A percentile compares a stretch with the other conserved stretches of the same genome.
These are phyloP conservation scores for Euleptes europaea DNA, from an alignment of 2,113 vertebrate genomes.

Conservation along the genomic window DNA sequence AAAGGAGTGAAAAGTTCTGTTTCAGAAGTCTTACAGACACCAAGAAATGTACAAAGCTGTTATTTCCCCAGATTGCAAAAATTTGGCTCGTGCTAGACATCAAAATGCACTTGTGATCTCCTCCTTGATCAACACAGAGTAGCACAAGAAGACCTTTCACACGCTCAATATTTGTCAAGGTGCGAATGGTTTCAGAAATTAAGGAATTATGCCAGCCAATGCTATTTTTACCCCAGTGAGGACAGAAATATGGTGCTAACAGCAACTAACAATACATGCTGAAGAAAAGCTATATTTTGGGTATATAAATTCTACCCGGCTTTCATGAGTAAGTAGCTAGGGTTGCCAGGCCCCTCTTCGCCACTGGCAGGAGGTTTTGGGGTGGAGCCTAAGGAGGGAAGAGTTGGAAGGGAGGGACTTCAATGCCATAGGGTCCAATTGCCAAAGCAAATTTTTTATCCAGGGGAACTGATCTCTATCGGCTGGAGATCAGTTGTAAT, in stretches of 20 bases:
- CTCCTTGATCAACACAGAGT: not conserved
- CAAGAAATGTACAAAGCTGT: not conserved
- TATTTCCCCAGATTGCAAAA: not conserved
- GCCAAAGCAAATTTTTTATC: no score
- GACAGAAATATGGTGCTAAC: not conserved
- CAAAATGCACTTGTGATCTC: not conserved
- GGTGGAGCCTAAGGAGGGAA: no score
- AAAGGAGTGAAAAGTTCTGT: not conserved
- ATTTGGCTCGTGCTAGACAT: not conserved
- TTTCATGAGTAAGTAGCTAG: not conserved
- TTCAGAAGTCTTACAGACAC: not conserved
- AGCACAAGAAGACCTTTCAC: not conserved
- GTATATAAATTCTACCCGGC: not conserved
- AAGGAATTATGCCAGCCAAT: not conserved
- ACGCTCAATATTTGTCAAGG: not conserved
- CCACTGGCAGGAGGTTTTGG: no score
- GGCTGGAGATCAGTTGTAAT: no score
- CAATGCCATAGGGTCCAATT: no score
- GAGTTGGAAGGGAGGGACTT: no score
- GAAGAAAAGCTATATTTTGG: not conserved
- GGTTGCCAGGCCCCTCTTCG: no score
- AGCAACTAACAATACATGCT: not conserved
- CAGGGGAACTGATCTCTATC: no score
- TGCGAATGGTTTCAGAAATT: not conserved
- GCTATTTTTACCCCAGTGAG: not conserved